Conservation (phyloP, 2,113 vertebrate genomes). For the Egretta garzetta region DNA sequence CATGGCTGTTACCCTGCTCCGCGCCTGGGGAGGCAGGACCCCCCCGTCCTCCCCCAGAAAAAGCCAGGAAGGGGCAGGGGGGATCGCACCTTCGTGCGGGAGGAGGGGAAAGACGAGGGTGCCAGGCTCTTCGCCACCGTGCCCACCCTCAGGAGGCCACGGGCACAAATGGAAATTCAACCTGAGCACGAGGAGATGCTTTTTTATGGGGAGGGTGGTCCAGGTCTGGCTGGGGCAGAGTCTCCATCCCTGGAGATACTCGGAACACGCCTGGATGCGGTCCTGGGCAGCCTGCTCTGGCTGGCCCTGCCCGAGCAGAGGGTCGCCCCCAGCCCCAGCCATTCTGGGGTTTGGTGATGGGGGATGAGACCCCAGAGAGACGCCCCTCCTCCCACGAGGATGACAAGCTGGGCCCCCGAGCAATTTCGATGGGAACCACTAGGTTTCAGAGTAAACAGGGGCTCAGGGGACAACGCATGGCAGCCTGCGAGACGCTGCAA, state of each 20-base stretch:
- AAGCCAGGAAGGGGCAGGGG: neutral
- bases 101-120: neutral
- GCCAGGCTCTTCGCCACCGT: neutral
- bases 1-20: neutral
- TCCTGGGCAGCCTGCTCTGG: neutral
- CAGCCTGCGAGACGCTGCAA: neutral
- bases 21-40: neutral
- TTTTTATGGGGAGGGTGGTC: neutral
- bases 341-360: neutral
- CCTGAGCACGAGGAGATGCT: neutral
- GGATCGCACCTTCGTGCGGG: neutral
- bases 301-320: neutral
- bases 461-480: rapidly evolving
- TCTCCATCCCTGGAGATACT: neutral
- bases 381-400: too few relatives aligned
- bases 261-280: neutral
- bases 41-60: neutral
- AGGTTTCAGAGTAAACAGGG: neutral
- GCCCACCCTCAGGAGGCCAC: neutral
- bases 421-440: neutral
- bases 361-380: too few relatives aligned
- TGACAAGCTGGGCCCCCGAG: rapidly evolving
- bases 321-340: neutral
- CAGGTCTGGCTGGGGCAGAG: neutral
- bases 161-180: neutral